Evolutionary conservation across 2,113 vertebrate species (phyloP).

Genomic region (Micronisus gabar): DNA sequence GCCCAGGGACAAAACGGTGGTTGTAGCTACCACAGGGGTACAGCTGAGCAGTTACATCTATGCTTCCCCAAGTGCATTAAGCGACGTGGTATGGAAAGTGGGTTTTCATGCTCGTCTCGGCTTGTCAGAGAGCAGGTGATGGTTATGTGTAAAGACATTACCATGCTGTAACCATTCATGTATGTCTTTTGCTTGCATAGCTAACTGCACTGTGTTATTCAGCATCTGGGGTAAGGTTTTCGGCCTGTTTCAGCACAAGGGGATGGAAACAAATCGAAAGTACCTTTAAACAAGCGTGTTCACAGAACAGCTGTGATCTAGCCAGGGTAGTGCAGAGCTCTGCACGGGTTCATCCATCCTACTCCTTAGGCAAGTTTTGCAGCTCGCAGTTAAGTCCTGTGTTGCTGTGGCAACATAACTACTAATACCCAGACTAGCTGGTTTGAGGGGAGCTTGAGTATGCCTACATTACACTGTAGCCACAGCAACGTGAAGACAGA

Average conservation of each 20-base stretch:
- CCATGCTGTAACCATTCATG: background rate
- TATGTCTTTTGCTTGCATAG: background rate
- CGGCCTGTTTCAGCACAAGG: background rate
- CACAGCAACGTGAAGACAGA: background rate
- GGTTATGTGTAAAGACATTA: background rate
- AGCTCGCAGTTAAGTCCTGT: background rate
- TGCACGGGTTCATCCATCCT: background rate
- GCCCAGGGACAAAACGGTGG: background rate
- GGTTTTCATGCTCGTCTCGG: background rate
- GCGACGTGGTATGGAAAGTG: background rate
- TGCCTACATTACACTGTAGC: background rate
- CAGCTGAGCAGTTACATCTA: background rate
- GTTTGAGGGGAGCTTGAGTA: background rate
- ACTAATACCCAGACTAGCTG: background rate
- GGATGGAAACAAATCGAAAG: background rate
- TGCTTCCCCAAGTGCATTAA: background rate
- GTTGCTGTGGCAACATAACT: constrained; percentile 13
- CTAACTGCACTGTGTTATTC: background rate
- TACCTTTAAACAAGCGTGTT: background rate
- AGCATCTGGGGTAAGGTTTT: background rate
- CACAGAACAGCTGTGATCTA: background rate
- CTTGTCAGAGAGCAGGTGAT: background rate
- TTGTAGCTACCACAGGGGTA: background rate
- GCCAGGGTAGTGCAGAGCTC: background rate
- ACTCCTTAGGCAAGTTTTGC: background rate